Base-by-base conservation (phyloP, 2,113 vertebrate genomes). In the Galbula dea region DNA sequence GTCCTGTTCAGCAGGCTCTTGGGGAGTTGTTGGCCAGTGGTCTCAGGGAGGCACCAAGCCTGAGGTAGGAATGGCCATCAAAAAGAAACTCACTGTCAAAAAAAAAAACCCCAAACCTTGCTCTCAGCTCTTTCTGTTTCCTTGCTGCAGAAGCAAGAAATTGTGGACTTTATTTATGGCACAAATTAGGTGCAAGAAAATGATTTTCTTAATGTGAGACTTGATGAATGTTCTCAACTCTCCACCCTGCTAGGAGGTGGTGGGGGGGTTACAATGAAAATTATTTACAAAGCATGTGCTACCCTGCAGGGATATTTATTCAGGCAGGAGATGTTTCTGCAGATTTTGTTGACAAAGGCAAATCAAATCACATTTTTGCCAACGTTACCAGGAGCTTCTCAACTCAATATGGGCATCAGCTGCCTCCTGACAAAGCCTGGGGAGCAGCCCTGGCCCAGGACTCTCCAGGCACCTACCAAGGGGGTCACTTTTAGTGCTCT, bases 241-340 rank as follows among this genome's bases (percentile, higher is more conserved):
- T 97, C 96, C 23, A 66, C 86, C 94, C 87, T 39, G 81, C 94
- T 92, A 95, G 90, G 94, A 95, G 75, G 84, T n/a, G n/a, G n/a
- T n/a, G n/a, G 95, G 66, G 93, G 95, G 95, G 80, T 95, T 92
- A 96, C 95, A 95, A 94, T 51, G 90, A 96, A 96, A 96, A 95
- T 97, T 97, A 97, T 96, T 97, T 97, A 92, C 96, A 97, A 96
- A 97, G 95, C 91, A 95, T 73, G 90, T 69, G 88, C 94, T 91
- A 93, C 96, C 97, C 96, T 97, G 95, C 95, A 65, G 93, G 91
- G 96, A 95, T 96, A 96, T 95, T 96, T 92, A 68, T 81, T 96
- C 96, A 96, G 48, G 95, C 93, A 94, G 82, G 80, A 87, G 90
- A 96, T 92, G 90, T 77, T 91, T 93, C 95, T 9, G 7, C 39